Evolutionary conservation across 2,888 invertebrate species (phyloP).

Genomic region (Leucophora obtusa): DNA sequence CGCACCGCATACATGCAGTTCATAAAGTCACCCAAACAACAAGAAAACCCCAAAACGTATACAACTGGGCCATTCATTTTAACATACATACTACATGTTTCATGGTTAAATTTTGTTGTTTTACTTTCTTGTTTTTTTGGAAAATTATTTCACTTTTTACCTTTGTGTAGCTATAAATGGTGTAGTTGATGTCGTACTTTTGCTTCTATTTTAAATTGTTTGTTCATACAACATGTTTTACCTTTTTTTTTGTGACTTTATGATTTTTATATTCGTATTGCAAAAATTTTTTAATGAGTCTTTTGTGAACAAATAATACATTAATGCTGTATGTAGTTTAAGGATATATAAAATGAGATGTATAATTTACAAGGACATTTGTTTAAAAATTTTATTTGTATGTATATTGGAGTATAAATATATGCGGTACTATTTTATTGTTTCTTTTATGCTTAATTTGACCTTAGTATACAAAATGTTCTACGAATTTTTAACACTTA

Average conservation of each 20-base stretch:
- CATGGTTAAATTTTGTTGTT: neutral
- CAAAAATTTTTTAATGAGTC: conserved; percentile 36
- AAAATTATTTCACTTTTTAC: neutral
- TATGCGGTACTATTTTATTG: too few species aligned
- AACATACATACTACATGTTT: neutral
- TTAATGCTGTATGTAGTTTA: too few species aligned
- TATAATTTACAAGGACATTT: too few species aligned
- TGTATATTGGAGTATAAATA: too few species aligned
- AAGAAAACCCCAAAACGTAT: neutral
- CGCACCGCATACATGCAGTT: conserved; percentile 1
- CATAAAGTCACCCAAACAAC: conserved; percentile 1
- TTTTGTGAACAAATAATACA: conserved; percentile 2
- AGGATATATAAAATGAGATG: too few species aligned
- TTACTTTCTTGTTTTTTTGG: neutral
- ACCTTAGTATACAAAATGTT: too few species aligned
- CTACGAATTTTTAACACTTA: too few species aligned
- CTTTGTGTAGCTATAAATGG: neutral
- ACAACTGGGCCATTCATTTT: neutral
- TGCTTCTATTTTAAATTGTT: neutral
- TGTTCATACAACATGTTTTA: neutral
- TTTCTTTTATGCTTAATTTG: too few species aligned
- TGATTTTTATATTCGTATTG: conserved; percentile 1
- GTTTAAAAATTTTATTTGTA: too few species aligned
- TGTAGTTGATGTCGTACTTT: neutral
- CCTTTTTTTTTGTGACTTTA: conserved; percentile 20